Percentiles rank a stretch among this genome's conserved stretches.
These are phyloP conservation scores for Coenonympha glycerion DNA, from an alignment of 2,888 invertebrate species.

Conservation along the genomic window DNA sequence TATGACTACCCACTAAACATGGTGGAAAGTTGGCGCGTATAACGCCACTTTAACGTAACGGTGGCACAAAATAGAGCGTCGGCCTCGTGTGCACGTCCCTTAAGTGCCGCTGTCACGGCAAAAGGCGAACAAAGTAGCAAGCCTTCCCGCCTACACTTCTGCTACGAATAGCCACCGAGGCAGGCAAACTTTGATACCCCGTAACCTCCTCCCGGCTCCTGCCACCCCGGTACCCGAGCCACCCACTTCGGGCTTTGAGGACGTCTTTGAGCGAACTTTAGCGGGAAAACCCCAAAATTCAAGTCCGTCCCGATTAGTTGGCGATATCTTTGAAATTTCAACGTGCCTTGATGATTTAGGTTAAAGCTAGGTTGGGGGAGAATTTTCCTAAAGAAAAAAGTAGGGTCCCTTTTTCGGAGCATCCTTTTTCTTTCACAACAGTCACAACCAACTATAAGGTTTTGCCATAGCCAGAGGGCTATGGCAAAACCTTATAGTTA, in stretches of 20 bases:
- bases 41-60: conserved; percentile 43
- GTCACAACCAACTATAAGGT: too few species aligned
- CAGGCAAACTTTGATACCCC: conserved; percentile 67
- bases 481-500: too few species aligned
- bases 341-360: conserved; percentile 50
- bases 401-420: not conserved
- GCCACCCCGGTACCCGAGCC: conserved; percentile 62
- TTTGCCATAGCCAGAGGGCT: too few species aligned
- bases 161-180: conserved; percentile 58
- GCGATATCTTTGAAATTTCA: conserved; percentile 71
- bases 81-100: conserved; percentile 61
- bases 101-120: conserved; percentile 72
- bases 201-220: conserved; percentile 58
- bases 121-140: conserved; percentile 72
- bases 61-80: too few species aligned
- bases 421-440: too few species aligned
- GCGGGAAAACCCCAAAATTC: conserved; percentile 73
- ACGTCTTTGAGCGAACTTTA: conserved; percentile 73
- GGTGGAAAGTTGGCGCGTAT: conserved; percentile 26
- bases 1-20: conserved; percentile 20
- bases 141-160: conserved; percentile 49
- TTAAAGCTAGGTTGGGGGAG: conserved; percentile 24
- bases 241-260: conserved; percentile 70
- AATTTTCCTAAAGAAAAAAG: not conserved
- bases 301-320: conserved; percentile 69